These are phyloP conservation scores for Chironomus tepperi DNA, from an alignment of 1,140 invertebrate species.

Conservation along the genomic window DNA sequence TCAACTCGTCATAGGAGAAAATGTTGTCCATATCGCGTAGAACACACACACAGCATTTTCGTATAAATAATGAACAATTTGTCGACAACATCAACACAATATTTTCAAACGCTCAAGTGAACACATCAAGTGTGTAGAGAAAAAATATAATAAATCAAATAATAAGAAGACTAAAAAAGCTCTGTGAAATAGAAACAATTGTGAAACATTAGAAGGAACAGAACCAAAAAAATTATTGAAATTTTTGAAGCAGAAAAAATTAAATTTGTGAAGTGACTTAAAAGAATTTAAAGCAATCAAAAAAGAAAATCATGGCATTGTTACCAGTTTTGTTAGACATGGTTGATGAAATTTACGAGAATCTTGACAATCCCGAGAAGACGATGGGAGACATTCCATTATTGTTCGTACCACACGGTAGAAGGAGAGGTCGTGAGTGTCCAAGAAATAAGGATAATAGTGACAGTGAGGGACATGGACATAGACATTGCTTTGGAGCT, in stretches of 20 bases:
- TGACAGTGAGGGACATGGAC: background rate
- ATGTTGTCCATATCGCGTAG: background rate
- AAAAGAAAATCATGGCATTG: conserved; percentile 5
- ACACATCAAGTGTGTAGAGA: background rate
- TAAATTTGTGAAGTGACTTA: too few species aligned
- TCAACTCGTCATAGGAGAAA: conserved; percentile 6
- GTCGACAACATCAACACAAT: background rate
- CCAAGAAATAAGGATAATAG: background rate
- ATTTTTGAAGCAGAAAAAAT: background rate
- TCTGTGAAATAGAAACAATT: too few species aligned
- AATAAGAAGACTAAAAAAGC: too few species aligned
- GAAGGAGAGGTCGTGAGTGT: background rate
- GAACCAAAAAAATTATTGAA: background rate
- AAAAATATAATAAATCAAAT: too few species aligned
- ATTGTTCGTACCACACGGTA: background rate
- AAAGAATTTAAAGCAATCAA: too few species aligned
- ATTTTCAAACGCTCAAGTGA: background rate
- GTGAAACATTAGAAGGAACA: background rate
- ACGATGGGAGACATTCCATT: background rate
- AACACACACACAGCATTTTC: background rate
- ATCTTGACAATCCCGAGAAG: background rate
- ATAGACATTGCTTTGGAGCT: background rate
- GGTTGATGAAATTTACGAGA: background rate
- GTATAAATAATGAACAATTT: conserved; percentile 5
- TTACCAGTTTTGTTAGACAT: conserved; percentile 18